phyloP scores from a whole-genome alignment of 2,888 invertebrate genomes.

The Andrena praecox region DNA sequence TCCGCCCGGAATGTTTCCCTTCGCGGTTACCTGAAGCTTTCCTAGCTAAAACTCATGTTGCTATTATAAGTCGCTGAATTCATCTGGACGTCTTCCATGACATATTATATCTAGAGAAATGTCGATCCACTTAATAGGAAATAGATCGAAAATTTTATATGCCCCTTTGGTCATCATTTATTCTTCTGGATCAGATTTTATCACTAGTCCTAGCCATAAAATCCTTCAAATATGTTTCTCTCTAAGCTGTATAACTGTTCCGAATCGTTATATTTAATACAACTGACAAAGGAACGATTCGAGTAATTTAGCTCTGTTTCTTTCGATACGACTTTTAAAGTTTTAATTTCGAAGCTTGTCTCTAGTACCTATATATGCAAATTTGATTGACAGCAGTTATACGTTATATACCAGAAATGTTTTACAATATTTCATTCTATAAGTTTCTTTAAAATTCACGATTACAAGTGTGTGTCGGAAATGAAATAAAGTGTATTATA shows the following conservation, averaged over 20 bases:
- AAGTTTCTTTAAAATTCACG: not conserved
- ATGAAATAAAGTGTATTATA: conserved; percentile 9
- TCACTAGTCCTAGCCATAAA: not conserved
- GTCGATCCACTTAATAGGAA: not conserved
- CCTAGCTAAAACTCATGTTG: not conserved
- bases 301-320: too few species aligned
- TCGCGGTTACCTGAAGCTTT: too few species aligned
- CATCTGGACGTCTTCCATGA: not conserved
- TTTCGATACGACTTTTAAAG: too few species aligned
- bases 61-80: not conserved
- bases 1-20: not conserved
- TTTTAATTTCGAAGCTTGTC: too few species aligned
- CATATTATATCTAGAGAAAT: not conserved
- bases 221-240: not conserved
- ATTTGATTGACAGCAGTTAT: not conserved
- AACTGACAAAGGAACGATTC: too few species aligned
- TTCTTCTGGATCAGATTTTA: too few species aligned
- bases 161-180: not conserved
- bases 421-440: not conserved
- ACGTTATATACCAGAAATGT: not conserved
- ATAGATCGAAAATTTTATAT: not conserved
- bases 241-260: not conserved
- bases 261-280: not conserved
- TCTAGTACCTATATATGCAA: not conserved
- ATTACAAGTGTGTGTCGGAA: not conserved